These are phyloP conservation scores for Xiphophorus maculatus DNA, from an alignment of 2,113 vertebrate genomes.

Conservation along the genomic window DNA sequence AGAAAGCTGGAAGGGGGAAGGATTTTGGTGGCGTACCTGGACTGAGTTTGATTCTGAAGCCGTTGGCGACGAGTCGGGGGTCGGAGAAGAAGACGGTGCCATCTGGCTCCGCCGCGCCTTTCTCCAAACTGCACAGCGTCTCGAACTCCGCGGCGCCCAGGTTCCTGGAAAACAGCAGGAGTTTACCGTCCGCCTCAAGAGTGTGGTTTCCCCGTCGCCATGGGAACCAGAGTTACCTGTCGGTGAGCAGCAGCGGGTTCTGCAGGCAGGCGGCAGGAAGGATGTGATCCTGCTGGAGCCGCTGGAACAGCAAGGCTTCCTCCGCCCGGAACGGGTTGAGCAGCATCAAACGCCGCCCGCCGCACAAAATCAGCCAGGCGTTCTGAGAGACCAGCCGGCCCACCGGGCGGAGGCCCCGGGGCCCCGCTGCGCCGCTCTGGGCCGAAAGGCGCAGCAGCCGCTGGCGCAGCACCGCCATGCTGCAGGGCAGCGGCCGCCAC, in stretches of 20 bases:
- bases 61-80: conserved; percentile 89
- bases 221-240: conserved; percentile 81
- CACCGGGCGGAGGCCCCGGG: conserved; percentile 81
- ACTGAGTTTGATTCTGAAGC: conserved; percentile 88
- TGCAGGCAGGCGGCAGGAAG: conserved; percentile 86
- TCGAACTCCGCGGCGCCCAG: conserved; percentile 84
- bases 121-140: conserved; percentile 85
- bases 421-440: conserved; percentile 45
- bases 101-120: conserved; percentile 70
- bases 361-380: conserved; percentile 83
- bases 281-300: conserved; percentile 89
- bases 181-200: too few species aligned
- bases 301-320: conserved; percentile 90
- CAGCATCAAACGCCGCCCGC: conserved; percentile 84
- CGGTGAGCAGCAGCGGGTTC: conserved; percentile 85
- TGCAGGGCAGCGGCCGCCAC: conserved; percentile 83
- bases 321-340: conserved; percentile 93
- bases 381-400: conserved; percentile 87
- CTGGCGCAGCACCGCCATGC: conserved; percentile 81
- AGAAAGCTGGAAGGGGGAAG: too few species aligned
- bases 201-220: too few species aligned
- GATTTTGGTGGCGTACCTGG: conserved; percentile 81
- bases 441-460: conserved; percentile 73
- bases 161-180: conserved; percentile 69
- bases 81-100: conserved; percentile 85